Conservation (phyloP, 2,888 invertebrate species). For the Geotrupes spiniger region DNA sequence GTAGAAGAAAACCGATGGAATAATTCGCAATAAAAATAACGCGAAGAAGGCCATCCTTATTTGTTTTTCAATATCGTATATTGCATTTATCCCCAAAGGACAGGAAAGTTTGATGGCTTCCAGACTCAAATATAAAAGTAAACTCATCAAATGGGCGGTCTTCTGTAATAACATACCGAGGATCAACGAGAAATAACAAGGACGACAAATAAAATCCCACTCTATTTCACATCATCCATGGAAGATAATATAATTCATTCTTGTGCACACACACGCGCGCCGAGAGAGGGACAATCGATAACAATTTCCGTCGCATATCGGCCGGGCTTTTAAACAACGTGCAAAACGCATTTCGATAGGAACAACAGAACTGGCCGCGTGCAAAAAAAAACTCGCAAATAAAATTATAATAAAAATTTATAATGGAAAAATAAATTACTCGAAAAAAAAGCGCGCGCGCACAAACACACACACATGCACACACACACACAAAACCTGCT, state of each 20-base stretch:
- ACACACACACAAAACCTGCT: too few relatives aligned
- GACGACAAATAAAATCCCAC: conserved; percentile 29
- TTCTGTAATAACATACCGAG: conserved; percentile 30
- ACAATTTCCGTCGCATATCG: too few relatives aligned
- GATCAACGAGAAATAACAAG: conserved; percentile 28
- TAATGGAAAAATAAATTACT: background rate
- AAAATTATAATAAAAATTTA: background rate
- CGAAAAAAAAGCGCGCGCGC: background rate
- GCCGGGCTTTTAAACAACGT: too few relatives aligned
- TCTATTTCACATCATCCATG: conserved; percentile 18
- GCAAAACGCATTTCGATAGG: too few relatives aligned
- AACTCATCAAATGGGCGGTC: conserved; percentile 34
- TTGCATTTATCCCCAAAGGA: conserved; percentile 33
- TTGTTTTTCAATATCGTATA: conserved; percentile 30
- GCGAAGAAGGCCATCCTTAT: conserved; percentile 5
- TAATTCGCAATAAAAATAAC: background rate
- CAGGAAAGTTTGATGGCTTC: conserved; percentile 36
- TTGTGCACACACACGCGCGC: too few relatives aligned
- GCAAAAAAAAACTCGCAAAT: too few relatives aligned
- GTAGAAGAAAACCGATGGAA: background rate
- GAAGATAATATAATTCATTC: conserved; percentile 14
- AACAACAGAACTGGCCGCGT: too few relatives aligned
- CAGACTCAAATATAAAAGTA: conserved; percentile 35
- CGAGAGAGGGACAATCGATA: too few relatives aligned
- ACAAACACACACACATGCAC: too few relatives aligned